A percentile compares a stretch with the other conserved stretches of the same genome.
Evolutionary conservation across 2,113 vertebrate genomes (phyloP).

Genomic region (Sylvilagus bachmani): DNA sequence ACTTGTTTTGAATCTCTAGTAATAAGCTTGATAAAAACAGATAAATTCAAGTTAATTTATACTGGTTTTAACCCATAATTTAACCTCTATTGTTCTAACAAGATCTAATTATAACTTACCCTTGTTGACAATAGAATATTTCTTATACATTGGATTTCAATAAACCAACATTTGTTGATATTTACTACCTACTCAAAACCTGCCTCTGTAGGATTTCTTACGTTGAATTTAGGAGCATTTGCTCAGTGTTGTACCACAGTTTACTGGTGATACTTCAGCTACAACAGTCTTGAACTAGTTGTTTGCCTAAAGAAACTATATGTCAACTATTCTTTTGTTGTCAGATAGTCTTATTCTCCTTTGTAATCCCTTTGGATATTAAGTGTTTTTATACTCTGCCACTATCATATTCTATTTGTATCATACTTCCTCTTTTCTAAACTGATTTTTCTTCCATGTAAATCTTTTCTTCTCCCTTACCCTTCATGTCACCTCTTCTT

Average conservation of each 20-base stretch:
- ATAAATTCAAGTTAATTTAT: constrained; percentile 23
- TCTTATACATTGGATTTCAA: neutral
- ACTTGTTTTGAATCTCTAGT: constrained; percentile 13
- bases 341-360: neutral
- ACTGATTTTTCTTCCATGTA: neutral
- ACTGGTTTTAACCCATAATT: constrained; percentile 52
- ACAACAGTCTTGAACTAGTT: neutral
- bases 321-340: neutral
- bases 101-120: neutral
- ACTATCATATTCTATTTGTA: neutral
- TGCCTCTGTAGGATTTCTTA: neutral
- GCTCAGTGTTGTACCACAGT: neutral
- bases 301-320: neutral
- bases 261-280: neutral
- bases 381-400: neutral
- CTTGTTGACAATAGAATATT: neutral
- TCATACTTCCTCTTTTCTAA: neutral
- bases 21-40: neutral
- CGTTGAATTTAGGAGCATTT: neutral
- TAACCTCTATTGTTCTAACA: neutral
- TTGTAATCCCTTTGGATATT: neutral
- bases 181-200: neutral
- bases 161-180: neutral
- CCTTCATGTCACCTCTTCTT: neutral
- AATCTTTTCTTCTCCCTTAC: neutral